Conservation (phyloP, 2,888 invertebrate species). For the Lissocephala sabroskyi region DNA sequence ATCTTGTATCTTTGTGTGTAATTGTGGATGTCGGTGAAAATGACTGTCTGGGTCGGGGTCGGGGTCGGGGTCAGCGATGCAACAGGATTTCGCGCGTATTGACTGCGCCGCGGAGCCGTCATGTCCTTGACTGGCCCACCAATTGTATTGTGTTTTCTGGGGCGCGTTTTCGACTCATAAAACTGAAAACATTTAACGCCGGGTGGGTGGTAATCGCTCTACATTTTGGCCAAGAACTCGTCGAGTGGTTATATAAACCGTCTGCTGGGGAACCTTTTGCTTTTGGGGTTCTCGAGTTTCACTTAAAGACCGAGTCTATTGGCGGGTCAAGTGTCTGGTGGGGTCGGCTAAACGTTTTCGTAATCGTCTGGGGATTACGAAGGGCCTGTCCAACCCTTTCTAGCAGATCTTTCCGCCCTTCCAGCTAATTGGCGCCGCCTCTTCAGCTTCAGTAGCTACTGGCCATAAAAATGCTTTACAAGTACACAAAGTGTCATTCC, state of each 20-base stretch:
- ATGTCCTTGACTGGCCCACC: constrained; percentile 54
- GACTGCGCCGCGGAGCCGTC: constrained; percentile 19
- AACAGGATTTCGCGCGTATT: constrained; percentile 29
- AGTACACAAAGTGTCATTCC: constrained; percentile 69
- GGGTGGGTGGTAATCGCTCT: no score
- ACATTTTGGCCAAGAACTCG: no score
- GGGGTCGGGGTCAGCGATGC: constrained; percentile 3
- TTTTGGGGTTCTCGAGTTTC: constrained; percentile 27
- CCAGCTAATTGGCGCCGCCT: constrained; percentile 51
- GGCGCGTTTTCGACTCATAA: constrained; percentile 33
- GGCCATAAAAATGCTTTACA: constrained; percentile 60
- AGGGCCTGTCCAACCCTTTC: no score
- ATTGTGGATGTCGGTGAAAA: background rate
- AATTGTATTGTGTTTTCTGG: constrained; percentile 45
- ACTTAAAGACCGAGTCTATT: constrained; percentile 25
- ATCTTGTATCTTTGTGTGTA: constrained; percentile 3
- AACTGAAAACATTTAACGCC: constrained; percentile 39
- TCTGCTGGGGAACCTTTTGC: constrained; percentile 24
- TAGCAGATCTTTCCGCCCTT: no score
- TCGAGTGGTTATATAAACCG: constrained; percentile 47
- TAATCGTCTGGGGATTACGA: constrained; percentile 31
- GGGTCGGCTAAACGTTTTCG: constrained; percentile 19
- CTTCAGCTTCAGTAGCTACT: constrained; percentile 18
- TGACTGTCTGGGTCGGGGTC: background rate
- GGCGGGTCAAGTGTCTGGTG: constrained; percentile 7